These are phyloP conservation scores for Pogonophryne albipinna DNA, from an alignment of 2,797 vertebrate genomes.

Conservation along the genomic window DNA sequence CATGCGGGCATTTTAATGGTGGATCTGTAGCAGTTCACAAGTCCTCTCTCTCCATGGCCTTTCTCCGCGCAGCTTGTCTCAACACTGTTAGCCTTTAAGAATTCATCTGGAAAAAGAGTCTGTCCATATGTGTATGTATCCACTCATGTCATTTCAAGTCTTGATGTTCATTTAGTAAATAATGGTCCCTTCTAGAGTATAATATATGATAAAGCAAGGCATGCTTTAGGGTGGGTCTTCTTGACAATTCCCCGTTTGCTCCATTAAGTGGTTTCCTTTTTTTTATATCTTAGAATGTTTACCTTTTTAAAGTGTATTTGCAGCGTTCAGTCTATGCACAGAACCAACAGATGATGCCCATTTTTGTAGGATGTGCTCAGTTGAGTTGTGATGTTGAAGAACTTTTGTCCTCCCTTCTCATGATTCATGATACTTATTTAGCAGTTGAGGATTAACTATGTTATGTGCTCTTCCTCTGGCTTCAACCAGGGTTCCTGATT, in stretches of 20 bases:
- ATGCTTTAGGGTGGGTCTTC: too few species aligned
- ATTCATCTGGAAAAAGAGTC: constrained; percentile 6
- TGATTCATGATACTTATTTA: neutral
- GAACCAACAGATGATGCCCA: neutral
- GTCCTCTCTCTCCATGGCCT: constrained; percentile 3
- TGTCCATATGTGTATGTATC: neutral
- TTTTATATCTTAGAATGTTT: too few species aligned
- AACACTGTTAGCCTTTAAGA: constrained; percentile 1
- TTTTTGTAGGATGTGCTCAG: neutral
- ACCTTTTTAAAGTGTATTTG: too few species aligned
- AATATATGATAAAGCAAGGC: too few species aligned
- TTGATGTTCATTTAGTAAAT: neutral
- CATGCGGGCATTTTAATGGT: constrained; percentile 14
- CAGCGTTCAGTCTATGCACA: neutral
- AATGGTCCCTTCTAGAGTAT: too few species aligned
- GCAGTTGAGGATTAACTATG: neutral
- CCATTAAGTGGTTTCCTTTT: too few species aligned
- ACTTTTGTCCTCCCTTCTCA: neutral
- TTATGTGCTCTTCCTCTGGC: neutral
- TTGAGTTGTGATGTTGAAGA: constrained; percentile 1
- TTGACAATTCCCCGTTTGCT: too few species aligned
- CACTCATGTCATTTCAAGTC: neutral
- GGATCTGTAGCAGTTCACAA: constrained; percentile 15
- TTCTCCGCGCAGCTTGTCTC: constrained; percentile 28
- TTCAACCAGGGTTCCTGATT: constrained; percentile 25